A percentile compares a stretch with the other conserved stretches of the same genome.
phyloP scores from a whole-genome alignment of 2,113 vertebrate species.

The Coptodon rendalli region DNA sequence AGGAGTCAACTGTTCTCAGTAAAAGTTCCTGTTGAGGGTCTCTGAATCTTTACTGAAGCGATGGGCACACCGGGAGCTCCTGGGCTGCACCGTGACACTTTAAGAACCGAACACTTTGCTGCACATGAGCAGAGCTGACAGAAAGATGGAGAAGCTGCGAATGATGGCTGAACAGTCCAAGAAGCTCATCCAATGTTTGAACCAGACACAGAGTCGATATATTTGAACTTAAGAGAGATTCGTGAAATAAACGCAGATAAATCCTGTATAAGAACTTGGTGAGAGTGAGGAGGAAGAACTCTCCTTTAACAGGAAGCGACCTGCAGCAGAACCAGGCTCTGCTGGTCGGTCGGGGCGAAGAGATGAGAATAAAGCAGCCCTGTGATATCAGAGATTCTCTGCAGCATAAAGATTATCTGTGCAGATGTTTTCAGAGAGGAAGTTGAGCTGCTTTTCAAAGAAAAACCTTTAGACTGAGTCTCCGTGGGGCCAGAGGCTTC shows the following conservation, averaged over 20 bases:
- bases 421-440: neutral
- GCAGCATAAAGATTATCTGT: neutral
- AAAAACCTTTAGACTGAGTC: neutral
- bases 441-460: neutral
- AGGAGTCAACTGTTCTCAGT: neutral
- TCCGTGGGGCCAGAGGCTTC: neutral
- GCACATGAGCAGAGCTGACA: neutral
- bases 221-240: neutral
- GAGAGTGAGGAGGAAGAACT: neutral
- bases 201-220: neutral
- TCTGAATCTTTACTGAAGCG: neutral
- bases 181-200: neutral
- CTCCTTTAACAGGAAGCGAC: neutral
- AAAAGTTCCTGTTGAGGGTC: neutral
- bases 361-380: neutral
- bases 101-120: neutral
- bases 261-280: neutral
- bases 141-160: neutral
- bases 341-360: neutral
- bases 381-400: neutral
- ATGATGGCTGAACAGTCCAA: neutral
- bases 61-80: neutral
- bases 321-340: neutral
- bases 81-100: neutral
- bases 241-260: neutral